Evolutionary conservation across 92 coral and sea anemone species (phyloP), one percentile per base, ranked within the genome.

Genomic region (Porites divaricata): DNA sequence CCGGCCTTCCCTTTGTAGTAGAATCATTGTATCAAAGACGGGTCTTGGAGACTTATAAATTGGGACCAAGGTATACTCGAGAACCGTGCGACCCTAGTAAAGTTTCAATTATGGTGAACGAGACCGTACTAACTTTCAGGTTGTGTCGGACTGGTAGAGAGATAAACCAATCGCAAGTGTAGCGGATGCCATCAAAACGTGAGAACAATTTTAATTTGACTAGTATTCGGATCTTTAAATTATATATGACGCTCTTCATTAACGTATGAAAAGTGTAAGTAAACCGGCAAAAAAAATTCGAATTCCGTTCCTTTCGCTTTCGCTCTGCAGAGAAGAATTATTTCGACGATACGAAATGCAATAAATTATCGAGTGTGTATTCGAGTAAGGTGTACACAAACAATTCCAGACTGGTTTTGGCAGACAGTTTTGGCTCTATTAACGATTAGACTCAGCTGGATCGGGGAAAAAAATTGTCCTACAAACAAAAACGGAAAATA

Each of bases 231-330:
- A 25, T 45, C 25, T 68, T 82, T 82, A 58, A 81, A 82, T 82
- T 72, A 82, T 72, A 72, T 48, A 72, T 70, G 71, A 81, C n/a
- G 20, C 67, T 81, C 69, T 59, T 70, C 76, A 81, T 81, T 71
- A 81, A 24, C 61, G 51, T 22, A 73, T 50, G 10, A 72, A 10
- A 70, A 49, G 22, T 74, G 28, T 48, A 41, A 35, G 52, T 61
- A 59, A 72, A 50, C 56, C 72, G 73, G 45, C 6, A 35, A 35
- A 35, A 28, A 35, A 35, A 35, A 4, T 82, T 61, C 63, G 79
- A 48, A 82, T 72, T 72, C 77, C 16, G 63, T 61, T 72, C 77
- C 63, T 72, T 63, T 72, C 12, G 62, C 79, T 72, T 50, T 63
- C 45, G 63, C 63, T 63, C 70, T 63, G 21, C 65, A 82, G 24